Base-by-base conservation (phyloP, 2,888 invertebrate species). In the Pemphredon lugubris region DNA sequence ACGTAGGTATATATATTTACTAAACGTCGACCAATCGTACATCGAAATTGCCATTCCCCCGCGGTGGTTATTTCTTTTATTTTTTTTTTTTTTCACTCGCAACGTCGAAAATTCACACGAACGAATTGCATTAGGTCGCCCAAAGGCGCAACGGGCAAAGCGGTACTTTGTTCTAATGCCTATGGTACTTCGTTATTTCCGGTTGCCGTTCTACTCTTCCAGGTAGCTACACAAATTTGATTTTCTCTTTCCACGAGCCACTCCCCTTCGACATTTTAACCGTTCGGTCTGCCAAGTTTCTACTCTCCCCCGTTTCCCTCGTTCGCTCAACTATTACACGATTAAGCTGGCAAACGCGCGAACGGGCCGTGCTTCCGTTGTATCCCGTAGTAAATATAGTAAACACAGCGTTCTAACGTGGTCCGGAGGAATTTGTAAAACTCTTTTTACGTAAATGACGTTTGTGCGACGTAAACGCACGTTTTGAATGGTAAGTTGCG, bases 131-230 rank as follows among this genome's bases (percentile, higher is more conserved):
- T 74, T 63, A 71, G 60, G 53, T 54, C 40, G 50, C 59, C 54
- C 44, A 60, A 55, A 50, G 60, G 54, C 39, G 42, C 23, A 67
- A 67, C 60, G 54, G 50, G 58, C 20, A 26, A 70, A 67, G 60
- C 59, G 66, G 44, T 47, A 18, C 63, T 59, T 30, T 44, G 39
- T 55, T 57, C 67, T 74, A 71, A 67, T 58, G 68, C 57, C 44
- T 21, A 14, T 39, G 42, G 61, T 67, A 67, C 51, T 76, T 77
- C 73, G 76, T 74, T 74, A 74, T 74, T 76, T 77, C 67, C 76
- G 60, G 61, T 76, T 67, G 58, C 57, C 47, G 47, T 23, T 37
- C 48, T 30, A 34, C 74, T 50, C 67, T 67, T 61, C 55, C 60
- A 65, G 64, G 60, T 45, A 40, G 59, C 63, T 65, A 58, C 55